Base-by-base conservation (phyloP, 2,113 vertebrate genomes). In the Osmerus eperlanus region DNA sequence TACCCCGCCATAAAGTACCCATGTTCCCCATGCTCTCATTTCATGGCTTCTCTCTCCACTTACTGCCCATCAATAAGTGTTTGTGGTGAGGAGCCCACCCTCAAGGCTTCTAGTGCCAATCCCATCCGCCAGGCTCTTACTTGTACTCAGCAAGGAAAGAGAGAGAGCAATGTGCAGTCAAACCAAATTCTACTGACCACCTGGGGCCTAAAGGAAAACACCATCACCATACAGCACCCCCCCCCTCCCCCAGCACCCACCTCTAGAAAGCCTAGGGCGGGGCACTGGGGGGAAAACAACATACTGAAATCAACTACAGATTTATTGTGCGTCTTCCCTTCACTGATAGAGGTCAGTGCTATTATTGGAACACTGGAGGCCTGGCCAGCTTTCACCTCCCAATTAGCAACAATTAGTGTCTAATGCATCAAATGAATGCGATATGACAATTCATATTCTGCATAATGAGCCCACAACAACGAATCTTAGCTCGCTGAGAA, bases 11-110 rank as follows among this genome's bases (percentile, higher is more conserved):
- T 70, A 52, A 12, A n/a, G 56, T 76, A 72, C 74, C 81, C 81
- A 80, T 80, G 84, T 81, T 83, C 55, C 54, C 76, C 32, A 13
- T 56, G 53, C 67, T 63, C 12, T 61, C 78, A 83, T 87, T 85
- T 87, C 84, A 84, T 81, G 79, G 74, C 61, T 28, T 79, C 74
- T 54, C 58, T 70, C 75, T 72, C 82, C 81, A 80, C 81, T 87
- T 84, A 87, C 63, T 54, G 78, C 73, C 84, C 65, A 84, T 88
- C 83, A 81, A 74, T 13, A 67, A 68, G 65, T 61, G 78, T 81
- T 68, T 81, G 61, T 41, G 67, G 78, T 76, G 51, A 64, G 73
- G 51, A 61, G 73, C 74, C 74, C 55, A 72, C 68, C 59, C 41
- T 23, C 73, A 15, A 21, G 28, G 58, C 77, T 21, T 71, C 58